phyloP scores from a whole-genome alignment of 2,797 vertebrate species.

The Coregonus sp. region DNA sequence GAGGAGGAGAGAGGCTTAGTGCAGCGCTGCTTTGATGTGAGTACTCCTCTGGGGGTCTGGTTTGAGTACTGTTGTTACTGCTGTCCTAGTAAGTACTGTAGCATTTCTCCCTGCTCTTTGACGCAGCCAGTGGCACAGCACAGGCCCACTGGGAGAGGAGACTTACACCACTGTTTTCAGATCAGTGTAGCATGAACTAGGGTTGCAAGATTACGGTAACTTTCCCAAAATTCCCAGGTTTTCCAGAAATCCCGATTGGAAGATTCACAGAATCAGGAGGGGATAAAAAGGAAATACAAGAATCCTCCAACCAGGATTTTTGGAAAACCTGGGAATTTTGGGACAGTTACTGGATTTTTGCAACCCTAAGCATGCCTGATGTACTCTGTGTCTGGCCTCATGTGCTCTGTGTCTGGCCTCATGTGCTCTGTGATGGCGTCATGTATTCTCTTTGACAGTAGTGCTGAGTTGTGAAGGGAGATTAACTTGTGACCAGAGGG shows the following conservation, averaged over 20 bases:
- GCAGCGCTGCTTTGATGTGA: no score
- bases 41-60: no score
- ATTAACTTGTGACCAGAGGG: conserved; percentile 19
- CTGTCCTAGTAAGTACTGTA: no score
- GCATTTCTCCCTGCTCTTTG: not conserved
- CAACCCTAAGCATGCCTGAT: not conserved
- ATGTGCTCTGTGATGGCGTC: not conserved
- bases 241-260: not conserved
- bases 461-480: conserved; percentile 17
- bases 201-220: not conserved
- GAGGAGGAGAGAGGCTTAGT: not conserved
- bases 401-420: not conserved
- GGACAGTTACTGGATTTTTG: not conserved
- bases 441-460: not conserved
- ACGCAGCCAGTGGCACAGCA: not conserved
- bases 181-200: not conserved
- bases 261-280: not conserved
- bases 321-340: not conserved
- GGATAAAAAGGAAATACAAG: not conserved
- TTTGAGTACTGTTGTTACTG: no score
- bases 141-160: not conserved
- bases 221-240: not conserved
- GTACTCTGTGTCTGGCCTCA: not conserved
- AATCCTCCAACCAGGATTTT: not conserved
- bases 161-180: not conserved